Evolutionary conservation across 1,140 invertebrate species (phyloP), one percentile per base, ranked within the genome.

Genomic region (Pogonomyrmex barbatus): DNA sequence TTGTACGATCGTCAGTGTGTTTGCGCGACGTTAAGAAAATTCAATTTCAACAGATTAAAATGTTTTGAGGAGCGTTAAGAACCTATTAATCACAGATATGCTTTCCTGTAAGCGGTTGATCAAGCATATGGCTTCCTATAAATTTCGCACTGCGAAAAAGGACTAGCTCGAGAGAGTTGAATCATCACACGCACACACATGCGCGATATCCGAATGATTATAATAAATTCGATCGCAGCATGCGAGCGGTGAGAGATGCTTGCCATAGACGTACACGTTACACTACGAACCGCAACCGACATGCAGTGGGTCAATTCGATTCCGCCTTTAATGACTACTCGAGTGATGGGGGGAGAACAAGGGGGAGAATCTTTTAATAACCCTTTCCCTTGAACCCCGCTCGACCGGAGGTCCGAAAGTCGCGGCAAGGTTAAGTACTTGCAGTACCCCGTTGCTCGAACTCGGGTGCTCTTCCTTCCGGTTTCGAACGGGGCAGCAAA

Each of bases 351-450:
- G 30, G 42, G 56, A 4, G 33, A 6, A 10, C 12, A 17, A 24
- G 42, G 30, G 24, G 17, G 36, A 4, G 6, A 85, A 63, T 47
- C 73, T 78, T 85, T 85, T 85, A 85, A 85, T 85, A 85, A 85
- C 36, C 73, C 65, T 78, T 86, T 56, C 85, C 58, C 78, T 83
- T 86, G 65, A 86, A 86, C 78, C 45, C 42, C 36, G 36, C 50
- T 71, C 85, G 56, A 82, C 73, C 65, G 56, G 47, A 71, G 78
- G 85, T 83, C 73, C 77, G 78, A 85, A 87, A 85, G 86, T 85
- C 86, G 70, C 47, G 73, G 36, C 56, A 81, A 88, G 87, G 87
- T 88, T 81, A 88, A 86, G n/a, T 68, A 83, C 54, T 83, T 86
- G 54, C 75, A 24, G 24, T 24, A 42, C 52, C 47, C 30, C 39